Conservation (phyloP, 23 tunicate genomes). For the Oikopleura albicans region DNA sequence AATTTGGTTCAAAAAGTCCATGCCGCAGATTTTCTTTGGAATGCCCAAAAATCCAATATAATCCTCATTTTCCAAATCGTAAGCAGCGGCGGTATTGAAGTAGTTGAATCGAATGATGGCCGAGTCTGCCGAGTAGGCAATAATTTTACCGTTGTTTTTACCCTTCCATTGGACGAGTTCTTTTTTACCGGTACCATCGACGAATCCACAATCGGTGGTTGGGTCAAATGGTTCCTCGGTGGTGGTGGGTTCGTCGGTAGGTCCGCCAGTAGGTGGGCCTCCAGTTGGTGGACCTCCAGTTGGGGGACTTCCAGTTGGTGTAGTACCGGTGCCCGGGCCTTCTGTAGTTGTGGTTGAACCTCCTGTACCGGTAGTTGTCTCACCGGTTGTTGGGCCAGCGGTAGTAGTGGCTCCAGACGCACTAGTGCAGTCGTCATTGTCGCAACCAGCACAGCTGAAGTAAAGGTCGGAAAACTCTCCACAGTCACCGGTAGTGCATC, state of each 20-base stretch:
- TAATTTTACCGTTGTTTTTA: neutral
- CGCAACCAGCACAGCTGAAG: neutral
- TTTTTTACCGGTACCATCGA: no score
- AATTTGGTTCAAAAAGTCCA: neutral
- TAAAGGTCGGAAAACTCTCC: no score
- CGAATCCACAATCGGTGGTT: no score
- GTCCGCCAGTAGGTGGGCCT: no score
- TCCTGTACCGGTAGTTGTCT: neutral
- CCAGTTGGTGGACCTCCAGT: no score
- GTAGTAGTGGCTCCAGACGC: neutral
- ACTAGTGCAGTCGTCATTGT: neutral
- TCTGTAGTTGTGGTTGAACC: neutral
- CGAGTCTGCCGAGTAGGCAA: neutral
- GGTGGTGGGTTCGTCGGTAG: no score
- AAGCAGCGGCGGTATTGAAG: neutral
- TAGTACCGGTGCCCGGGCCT: no score
- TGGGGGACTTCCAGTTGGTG: no score
- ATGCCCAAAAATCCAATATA: neutral
- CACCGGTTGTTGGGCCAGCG: neutral
- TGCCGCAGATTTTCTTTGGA: neutral
- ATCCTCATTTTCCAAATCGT: neutral
- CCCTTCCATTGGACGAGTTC: neutral
- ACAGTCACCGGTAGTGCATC: no score
- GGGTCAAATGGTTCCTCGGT: no score
- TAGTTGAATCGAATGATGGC: neutral